These are phyloP conservation scores for Melanostigma gelatinosum DNA, from an alignment of 2,113 vertebrate genomes.

Conservation along the genomic window DNA sequence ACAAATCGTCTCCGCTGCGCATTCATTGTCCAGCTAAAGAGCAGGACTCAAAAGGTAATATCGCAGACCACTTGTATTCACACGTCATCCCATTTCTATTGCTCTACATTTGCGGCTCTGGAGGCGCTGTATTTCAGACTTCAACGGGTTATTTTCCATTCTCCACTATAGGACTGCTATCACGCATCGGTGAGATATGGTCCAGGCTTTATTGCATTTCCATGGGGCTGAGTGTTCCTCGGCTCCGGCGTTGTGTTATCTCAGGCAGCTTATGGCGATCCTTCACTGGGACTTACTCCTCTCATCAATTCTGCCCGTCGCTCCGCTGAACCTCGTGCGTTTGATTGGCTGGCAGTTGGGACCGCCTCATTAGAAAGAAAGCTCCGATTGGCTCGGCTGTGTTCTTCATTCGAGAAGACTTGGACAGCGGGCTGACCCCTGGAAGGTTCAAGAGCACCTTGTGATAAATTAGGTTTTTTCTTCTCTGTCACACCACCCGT, in stretches of 20 bases:
- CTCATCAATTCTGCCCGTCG: conserved; percentile 77
- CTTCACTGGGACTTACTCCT: conserved; percentile 73
- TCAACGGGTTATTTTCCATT: conserved; percentile 66
- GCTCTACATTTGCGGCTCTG: conserved; percentile 26
- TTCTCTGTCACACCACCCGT: conserved; percentile 24
- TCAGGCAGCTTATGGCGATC: conserved; percentile 73
- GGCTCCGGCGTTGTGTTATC: conserved; percentile 65
- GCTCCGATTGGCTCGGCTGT: conserved; percentile 65
- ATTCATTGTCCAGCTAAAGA: conserved; percentile 48
- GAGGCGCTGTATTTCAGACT: conserved; percentile 46
- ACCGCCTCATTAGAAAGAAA: conserved; percentile 32
- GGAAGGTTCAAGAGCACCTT: conserved; percentile 64
- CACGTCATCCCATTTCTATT: conserved; percentile 43
- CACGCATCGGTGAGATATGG: conserved; percentile 63
- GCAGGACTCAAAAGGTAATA: conserved; percentile 23
- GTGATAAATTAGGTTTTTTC: conserved; percentile 75
- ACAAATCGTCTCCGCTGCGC: conserved; percentile 41
- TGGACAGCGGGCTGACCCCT: conserved; percentile 64
- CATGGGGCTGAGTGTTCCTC: conserved; percentile 66
- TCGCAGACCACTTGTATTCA: conserved; percentile 33
- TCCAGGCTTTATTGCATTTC: conserved; percentile 77
- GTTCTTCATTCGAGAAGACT: conserved; percentile 74
- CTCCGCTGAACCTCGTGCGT: conserved; percentile 33
- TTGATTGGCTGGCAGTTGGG: conserved; percentile 56
- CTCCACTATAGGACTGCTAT: conserved; percentile 53